phyloP scores from a whole-genome alignment of 2,113 vertebrate genomes.

The Epinephelus lanceolatus region DNA sequence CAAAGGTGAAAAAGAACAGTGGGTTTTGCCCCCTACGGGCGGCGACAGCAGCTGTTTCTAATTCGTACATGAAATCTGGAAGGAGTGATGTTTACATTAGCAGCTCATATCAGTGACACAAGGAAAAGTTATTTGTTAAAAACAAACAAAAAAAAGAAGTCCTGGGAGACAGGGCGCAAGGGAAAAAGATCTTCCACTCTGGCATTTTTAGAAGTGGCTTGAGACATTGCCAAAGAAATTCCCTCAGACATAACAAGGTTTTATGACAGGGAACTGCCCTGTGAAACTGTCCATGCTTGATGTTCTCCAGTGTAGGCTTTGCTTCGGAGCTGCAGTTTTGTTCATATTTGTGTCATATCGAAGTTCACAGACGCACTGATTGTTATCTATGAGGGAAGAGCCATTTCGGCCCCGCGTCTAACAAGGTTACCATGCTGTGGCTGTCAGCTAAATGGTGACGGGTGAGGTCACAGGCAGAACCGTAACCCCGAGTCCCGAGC shows the following conservation, averaged over 20 bases:
- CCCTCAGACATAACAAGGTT: conserved; percentile 82
- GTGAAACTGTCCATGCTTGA: conserved; percentile 75
- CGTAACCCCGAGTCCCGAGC: conserved; percentile 64
- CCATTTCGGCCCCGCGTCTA: conserved; percentile 60
- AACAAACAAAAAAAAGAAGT: conserved; percentile 52
- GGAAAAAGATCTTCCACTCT: conserved; percentile 52
- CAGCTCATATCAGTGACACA: conserved; percentile 74
- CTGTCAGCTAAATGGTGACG: conserved; percentile 80
- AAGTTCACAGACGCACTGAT: conserved; percentile 80
- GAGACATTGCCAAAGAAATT: conserved; percentile 75
- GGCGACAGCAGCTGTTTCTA: conserved; percentile 76
- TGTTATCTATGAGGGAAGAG: conserved; percentile 78
- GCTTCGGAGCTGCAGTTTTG: conserved; percentile 67
- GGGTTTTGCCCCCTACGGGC: conserved; percentile 54
- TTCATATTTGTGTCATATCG: conserved; percentile 79
- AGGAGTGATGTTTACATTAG: conserved; percentile 77
- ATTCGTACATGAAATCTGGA: conserved; percentile 67
- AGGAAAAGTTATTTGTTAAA: conserved; percentile 72
- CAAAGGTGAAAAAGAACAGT: conserved; percentile 64
- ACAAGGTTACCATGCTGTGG: conserved; percentile 79
- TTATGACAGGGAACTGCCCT: conserved; percentile 74
- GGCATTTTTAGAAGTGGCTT: conserved; percentile 72
- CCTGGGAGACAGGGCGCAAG: conserved; percentile 28
- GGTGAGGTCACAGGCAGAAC: conserved; percentile 74
- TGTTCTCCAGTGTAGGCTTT: conserved; percentile 67